phyloP scores from a whole-genome alignment of 2,113 vertebrate species.

The Microtus montanus region DNA sequence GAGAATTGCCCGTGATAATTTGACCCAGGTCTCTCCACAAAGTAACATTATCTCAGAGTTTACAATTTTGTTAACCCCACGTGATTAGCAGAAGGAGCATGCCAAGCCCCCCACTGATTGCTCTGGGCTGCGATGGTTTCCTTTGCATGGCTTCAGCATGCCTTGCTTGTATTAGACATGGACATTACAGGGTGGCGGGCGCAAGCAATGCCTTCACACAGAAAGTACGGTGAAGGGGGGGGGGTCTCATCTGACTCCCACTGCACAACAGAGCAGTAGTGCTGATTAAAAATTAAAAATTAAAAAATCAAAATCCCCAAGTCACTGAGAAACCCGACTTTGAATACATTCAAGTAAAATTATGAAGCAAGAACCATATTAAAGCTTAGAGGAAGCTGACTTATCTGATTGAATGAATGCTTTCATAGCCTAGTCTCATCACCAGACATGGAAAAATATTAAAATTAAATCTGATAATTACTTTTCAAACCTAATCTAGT shows the following conservation, averaged over 20 bases:
- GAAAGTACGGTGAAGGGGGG: conserved; percentile 19
- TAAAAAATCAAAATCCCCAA: conserved; percentile 38
- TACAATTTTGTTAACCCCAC: conserved; percentile 69
- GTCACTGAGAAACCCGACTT: conserved; percentile 25
- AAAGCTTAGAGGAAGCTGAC: conserved; percentile 5
- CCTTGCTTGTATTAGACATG: conserved; percentile 44
- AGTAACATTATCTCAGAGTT: conserved; percentile 74
- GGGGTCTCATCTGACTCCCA: conserved; percentile 15
- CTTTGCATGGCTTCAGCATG: conserved; percentile 41
- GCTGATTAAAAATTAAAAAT: conserved; percentile 8
- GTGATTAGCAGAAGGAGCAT: conserved; percentile 62
- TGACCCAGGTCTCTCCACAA: conserved; percentile 68
- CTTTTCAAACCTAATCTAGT: background rate
- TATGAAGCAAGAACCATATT: conserved; percentile 27
- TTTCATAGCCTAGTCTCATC: conserved; percentile 24
- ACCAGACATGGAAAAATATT: conserved; percentile 55
- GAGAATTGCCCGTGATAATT: conserved; percentile 73
- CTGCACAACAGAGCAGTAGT: background rate
- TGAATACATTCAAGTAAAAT: conserved; percentile 54
- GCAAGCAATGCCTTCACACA: background rate
- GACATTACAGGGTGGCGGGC: conserved; percentile 42
- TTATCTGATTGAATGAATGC: background rate
- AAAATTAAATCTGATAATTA: conserved; percentile 51
- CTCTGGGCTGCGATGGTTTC: conserved; percentile 26
- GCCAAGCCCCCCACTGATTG: conserved; percentile 55